Conservation (phyloP, 2,113 vertebrate genomes). For the Bufo gargarizans region DNA sequence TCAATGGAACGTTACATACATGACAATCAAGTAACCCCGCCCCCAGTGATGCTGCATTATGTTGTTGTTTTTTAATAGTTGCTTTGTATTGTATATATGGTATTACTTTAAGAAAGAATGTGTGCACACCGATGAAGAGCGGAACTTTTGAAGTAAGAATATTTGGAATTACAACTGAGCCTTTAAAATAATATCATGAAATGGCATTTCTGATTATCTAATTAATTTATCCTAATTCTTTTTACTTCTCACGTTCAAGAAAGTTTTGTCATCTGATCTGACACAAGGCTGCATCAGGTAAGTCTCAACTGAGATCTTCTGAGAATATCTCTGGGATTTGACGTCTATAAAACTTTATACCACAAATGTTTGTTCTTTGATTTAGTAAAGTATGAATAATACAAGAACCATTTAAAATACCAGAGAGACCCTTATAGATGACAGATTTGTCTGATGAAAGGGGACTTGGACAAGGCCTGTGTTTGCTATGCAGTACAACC, state of each 20-base stretch:
- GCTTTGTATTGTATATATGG: no score
- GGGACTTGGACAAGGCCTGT: not conserved
- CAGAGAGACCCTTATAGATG: not conserved
- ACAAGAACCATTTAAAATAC: not conserved
- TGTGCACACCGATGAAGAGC: not conserved
- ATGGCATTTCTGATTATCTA: not conserved
- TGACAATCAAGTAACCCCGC: no score
- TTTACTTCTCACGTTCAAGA: not conserved
- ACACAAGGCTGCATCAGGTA: not conserved
- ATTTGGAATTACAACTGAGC: not conserved
- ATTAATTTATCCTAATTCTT: conserved; percentile 5
- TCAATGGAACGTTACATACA: no score
- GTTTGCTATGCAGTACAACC: no score
- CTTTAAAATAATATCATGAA: not conserved
- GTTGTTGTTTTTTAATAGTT: no score
- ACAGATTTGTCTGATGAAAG: not conserved
- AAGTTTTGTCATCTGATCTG: conserved; percentile 3
- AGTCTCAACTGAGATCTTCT: not conserved
- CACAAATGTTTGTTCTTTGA: not conserved
- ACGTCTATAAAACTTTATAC: not conserved
- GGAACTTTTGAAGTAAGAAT: not conserved
- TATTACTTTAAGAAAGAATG: not conserved
- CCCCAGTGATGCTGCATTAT: no score
- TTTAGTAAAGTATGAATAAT: not conserved
- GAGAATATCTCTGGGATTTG: not conserved